Evolutionary conservation across 2,113 vertebrate genomes (phyloP).

Genomic region (Cynopterus brachyotis): DNA sequence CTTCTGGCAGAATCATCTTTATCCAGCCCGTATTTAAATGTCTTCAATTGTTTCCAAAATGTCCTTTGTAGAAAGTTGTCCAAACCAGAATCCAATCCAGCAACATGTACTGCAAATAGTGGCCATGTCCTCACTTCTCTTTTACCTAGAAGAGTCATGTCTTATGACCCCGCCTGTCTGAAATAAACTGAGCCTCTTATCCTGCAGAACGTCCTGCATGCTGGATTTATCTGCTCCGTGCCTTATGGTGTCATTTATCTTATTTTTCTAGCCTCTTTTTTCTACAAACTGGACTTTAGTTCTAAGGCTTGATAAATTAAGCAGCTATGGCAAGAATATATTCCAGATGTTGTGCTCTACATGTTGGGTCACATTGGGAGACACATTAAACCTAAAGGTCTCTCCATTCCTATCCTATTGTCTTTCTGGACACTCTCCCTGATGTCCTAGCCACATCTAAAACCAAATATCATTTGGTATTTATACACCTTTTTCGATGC

Average conservation of each 20-base stretch:
- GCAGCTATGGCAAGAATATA: background rate
- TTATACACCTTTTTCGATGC: background rate
- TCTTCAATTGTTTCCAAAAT: background rate
- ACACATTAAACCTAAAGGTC: accelerated
- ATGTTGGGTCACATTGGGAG: accelerated
- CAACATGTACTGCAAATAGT: accelerated
- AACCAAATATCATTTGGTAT: background rate
- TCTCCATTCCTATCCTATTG: background rate
- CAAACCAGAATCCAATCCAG: background rate
- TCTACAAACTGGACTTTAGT: background rate
- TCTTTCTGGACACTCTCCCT: background rate
- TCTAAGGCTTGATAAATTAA: background rate
- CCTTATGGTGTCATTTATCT: background rate
- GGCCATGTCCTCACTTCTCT: background rate
- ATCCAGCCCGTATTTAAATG: background rate
- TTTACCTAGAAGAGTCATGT: background rate
- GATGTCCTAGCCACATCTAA: background rate
- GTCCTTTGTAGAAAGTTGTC: background rate
- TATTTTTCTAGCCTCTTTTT: background rate
- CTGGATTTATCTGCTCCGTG: no score
- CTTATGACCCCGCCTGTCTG: background rate
- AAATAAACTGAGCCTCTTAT: background rate
- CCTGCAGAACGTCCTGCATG: background rate
- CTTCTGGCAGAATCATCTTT: background rate
- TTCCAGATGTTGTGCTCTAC: background rate